Percentiles rank a stretch among this genome's conserved stretches.
These are phyloP conservation scores for Falco biarmicus DNA, from an alignment of 2,797 vertebrate genomes.

Conservation along the genomic window DNA sequence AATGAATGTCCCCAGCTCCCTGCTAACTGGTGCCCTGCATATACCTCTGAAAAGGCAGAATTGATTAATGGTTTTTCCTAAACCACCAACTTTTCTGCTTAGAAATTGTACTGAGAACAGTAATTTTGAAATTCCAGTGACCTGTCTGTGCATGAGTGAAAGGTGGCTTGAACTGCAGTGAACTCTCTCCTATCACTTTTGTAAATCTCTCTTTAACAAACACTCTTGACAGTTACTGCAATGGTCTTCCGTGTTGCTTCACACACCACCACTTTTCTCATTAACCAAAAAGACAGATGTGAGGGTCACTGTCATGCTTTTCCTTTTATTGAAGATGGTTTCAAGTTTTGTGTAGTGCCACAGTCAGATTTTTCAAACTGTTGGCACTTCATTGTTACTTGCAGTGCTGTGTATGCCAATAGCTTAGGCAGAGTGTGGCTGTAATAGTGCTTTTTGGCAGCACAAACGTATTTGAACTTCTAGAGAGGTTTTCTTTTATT, in stretches of 20 bases:
- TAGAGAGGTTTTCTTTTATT: background rate
- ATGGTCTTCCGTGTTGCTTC: background rate
- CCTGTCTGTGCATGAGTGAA: background rate
- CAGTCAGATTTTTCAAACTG: background rate
- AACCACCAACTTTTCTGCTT: background rate
- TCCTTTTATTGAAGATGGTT: background rate
- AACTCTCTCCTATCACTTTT: background rate
- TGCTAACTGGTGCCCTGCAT: background rate
- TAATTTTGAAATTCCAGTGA: background rate
- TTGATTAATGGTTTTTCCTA: background rate
- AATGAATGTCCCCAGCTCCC: background rate
- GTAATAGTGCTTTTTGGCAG: background rate
- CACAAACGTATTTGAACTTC: background rate
- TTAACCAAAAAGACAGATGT: background rate
- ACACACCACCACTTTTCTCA: conserved; percentile 19
- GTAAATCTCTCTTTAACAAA: conserved; percentile 34
- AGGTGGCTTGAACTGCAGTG: background rate
- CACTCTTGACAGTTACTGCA: background rate
- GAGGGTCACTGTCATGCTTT: background rate
- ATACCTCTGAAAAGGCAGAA: background rate
- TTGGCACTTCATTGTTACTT: background rate
- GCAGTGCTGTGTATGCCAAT: background rate
- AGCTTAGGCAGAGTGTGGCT: background rate
- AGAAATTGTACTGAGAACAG: background rate
- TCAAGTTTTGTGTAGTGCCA: background rate